Base-by-base conservation (phyloP, 2,797 vertebrate genomes). In the Mico argentatus region DNA sequence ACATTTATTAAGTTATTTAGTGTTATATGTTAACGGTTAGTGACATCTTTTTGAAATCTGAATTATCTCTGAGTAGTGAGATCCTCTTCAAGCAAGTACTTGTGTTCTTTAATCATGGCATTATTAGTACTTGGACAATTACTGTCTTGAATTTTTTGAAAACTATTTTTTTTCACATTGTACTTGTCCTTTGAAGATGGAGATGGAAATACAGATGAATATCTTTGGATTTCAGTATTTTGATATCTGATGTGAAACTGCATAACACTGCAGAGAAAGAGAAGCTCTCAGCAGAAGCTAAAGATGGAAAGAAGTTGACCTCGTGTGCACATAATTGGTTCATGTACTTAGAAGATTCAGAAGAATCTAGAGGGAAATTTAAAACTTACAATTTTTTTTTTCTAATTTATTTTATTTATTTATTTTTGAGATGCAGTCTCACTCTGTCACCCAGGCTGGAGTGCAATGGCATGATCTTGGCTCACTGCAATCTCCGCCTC, bases 391-490 rank as follows among this genome's bases (percentile, higher is more conserved):
- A 61, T 61, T 61, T 22, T 55, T 55, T 55, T 22, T 55, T 20
- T 55, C 52, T 55, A 55, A 55, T 55, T 55, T 55, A 55, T 55
- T 55, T 55, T 55, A 55, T 55, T 55, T 55, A 55, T 55, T 55
- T 46, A 44, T 24, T 55, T 55, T 55, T 55, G 52, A 55, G 52
- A 55, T 1, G 0, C 20, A 55, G 52, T 55, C 52, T 55, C 20
- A 55, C 20, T 55, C 20, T 55, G 52, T 55, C 20, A 22, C 20
- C 52, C 52, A 55, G 20, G 52, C 52, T 55, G 52, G 52, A 55
- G 19, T 22, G 52, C 20, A 22, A 9, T 55, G 52, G 52, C 7
- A 55, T 0, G 2, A 22, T 59, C 57, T 59, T 0, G 11, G 57
- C 57, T 59, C 57, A 30, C 57, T 5, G 57, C 57, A 59, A 13